Evolutionary conservation across 1,140 invertebrate species (phyloP).

Genomic region (Trachymyrmex septentrionalis): DNA sequence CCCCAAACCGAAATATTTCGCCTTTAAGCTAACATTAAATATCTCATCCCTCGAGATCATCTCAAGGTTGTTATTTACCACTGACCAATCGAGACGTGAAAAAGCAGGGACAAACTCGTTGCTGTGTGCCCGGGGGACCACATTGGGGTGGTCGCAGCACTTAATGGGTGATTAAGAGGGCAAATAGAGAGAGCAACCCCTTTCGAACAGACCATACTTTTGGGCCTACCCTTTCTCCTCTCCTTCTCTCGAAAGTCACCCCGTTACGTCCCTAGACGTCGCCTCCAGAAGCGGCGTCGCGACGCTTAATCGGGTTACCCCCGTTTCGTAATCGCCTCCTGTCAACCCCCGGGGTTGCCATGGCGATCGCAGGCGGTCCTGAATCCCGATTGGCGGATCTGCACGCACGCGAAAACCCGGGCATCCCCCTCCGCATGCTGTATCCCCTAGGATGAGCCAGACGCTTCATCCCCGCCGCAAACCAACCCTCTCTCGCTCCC

Average conservation of each 20-base stretch:
- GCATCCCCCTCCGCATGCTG: slow-evolving; percentile 63
- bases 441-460: slow-evolving; percentile 67
- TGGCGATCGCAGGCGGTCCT: slow-evolving; percentile 79
- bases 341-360: slow-evolving; percentile 77
- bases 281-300: slow-evolving; percentile 62
- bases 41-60: slow-evolving; percentile 19
- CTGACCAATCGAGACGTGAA: slow-evolving; percentile 15
- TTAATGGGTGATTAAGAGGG: slow-evolving; percentile 77
- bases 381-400: slow-evolving; percentile 75
- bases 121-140: slow-evolving; percentile 54
- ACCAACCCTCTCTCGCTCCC: background rate
- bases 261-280: slow-evolving; percentile 36
- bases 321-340: slow-evolving; percentile 71
- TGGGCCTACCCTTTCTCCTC: slow-evolving; percentile 29
- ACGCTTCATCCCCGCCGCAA: slow-evolving; percentile 42
- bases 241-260: slow-evolving; percentile 28
- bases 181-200: slow-evolving; percentile 71
- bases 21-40: slow-evolving; percentile 29
- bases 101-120: slow-evolving; percentile 18
- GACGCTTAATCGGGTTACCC: slow-evolving; percentile 77
- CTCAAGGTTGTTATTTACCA: slow-evolving; percentile 43
- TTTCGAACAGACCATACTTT: slow-evolving; percentile 56
- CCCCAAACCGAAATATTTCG: background rate
- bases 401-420: slow-evolving; percentile 71
- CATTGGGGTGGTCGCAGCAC: slow-evolving; percentile 72